Evolutionary conservation across 2,888 invertebrate genomes (phyloP), one percentile per base, ranked within the genome.

Genomic region (Beris morrisii): DNA sequence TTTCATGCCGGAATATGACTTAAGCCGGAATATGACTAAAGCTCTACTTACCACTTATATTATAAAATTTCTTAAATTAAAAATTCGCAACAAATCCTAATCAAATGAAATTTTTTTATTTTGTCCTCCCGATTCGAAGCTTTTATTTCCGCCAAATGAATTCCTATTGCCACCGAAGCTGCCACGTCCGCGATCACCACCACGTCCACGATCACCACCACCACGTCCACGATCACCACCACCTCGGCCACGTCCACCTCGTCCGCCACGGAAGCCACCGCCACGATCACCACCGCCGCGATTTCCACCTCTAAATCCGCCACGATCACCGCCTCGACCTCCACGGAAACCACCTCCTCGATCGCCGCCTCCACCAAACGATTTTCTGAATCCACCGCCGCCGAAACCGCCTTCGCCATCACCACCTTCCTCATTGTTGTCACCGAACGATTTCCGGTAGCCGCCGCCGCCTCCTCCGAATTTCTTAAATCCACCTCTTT

Each of bases 71-170:
- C 38, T 31, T 48, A 43, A 53, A 38, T 45, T 83, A 64, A 65
- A 22, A 22, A 48, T 65, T 65, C 48, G 64, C 64, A 65, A 65
- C 46, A 65, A n/a, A 54, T 13, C 32, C 12, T 64, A 44, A 69
- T 80, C 78, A 68, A 80, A 79, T 32, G 76, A 76, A 38, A 81
- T 80, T 70, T 81, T 80, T 69, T 81, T 79, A 67, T 78, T 78
- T 46, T 74, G 72, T 70, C 38, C 73, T 71, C 56, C 78, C 75
- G 80, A 78, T 28, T 82, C 86, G 73, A 87, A 88, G 75, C 87
- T 86, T 75, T 86, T 85, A 75, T 86, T 73, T 32, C 71, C 70
- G 12, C 75, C 75, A 65, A 64, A 64, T n/a, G 64, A 64, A 5
- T 45, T 64, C 52, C 75, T 74, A 45, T 75, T 73, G 5, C 71